Percentiles rank a stretch among this genome's conserved stretches.
Evolutionary conservation across 2,797 vertebrate genomes (phyloP).

Genomic region (Cyclopterus lumpus): DNA sequence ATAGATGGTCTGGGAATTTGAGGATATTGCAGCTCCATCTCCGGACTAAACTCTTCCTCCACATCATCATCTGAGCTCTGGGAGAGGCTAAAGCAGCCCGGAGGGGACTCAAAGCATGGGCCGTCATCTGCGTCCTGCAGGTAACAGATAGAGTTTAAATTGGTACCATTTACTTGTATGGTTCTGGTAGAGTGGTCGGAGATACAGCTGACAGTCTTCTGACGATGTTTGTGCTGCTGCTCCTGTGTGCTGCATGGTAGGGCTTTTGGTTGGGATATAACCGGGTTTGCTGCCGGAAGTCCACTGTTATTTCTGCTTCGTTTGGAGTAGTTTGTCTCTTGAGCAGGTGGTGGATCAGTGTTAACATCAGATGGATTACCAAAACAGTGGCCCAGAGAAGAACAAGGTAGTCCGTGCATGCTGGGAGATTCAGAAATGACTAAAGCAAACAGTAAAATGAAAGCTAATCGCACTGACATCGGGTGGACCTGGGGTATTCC

Average conservation of each 20-base stretch:
- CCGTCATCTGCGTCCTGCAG: conserved; percentile 39
- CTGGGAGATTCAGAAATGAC: conserved; percentile 39
- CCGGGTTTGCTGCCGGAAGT: conserved; percentile 41
- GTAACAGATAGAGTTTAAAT: conserved; percentile 45
- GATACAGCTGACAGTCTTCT: conserved; percentile 61
- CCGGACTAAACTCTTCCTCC: conserved; percentile 55
- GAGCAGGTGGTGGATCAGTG: conserved; percentile 60
- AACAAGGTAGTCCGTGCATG: conserved; percentile 85
- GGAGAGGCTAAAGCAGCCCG: conserved; percentile 41
- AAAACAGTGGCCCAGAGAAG: conserved; percentile 84
- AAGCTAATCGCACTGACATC: conserved; percentile 49
- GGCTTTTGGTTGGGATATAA: conserved; percentile 75
- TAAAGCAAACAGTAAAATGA: conserved; percentile 27
- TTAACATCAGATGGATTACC: conserved; percentile 78
- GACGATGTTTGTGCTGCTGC: conserved; percentile 47
- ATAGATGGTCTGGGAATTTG: conserved; percentile 87
- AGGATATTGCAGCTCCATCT: conserved; percentile 64
- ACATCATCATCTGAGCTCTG: conserved; percentile 72
- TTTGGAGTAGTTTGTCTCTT: conserved; percentile 52
- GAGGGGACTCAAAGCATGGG: conserved; percentile 39
- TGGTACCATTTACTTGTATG: conserved; percentile 64
- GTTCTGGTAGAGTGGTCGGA: conserved; percentile 50
- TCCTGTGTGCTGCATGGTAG: conserved; percentile 1
- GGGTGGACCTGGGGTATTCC: conserved; percentile 19
- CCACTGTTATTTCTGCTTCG: conserved; percentile 43